Percentiles rank a stretch among this genome's conserved stretches.
Conservation (phyloP, 2,113 vertebrate species). For the Psittacus erithacus region DNA sequence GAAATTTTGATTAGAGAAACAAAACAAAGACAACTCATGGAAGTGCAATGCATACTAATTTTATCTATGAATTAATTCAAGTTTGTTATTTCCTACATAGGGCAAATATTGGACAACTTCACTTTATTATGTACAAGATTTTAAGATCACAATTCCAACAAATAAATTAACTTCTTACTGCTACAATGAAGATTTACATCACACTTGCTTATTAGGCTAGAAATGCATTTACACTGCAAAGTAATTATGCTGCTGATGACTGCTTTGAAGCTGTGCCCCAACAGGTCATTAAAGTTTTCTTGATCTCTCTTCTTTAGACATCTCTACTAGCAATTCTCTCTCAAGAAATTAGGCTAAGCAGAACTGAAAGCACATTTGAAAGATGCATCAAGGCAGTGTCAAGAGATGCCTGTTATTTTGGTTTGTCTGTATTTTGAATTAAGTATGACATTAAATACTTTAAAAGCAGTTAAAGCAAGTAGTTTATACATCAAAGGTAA, state of each 20-base stretch:
- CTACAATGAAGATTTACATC: not conserved
- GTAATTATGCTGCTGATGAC: not conserved
- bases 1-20: slow-evolving; percentile 66
- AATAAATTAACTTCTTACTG: not conserved
- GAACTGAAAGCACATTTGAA: slow-evolving; percentile 1
- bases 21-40: slow-evolving; percentile 48
- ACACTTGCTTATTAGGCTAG: not conserved
- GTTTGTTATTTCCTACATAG: slow-evolving; percentile 6
- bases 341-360: not conserved
- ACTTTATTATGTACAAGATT: not conserved
- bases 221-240: slow-evolving; percentile 26
- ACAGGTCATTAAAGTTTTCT: not conserved
- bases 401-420: not conserved
- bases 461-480: not conserved
- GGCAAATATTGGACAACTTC: not conserved
- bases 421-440: not conserved
- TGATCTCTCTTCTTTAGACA: not conserved
- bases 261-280: not conserved
- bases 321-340: not conserved
- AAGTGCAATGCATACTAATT: slow-evolving; percentile 70
- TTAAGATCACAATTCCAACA: not conserved
- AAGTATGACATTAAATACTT: not conserved
- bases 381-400: not conserved
- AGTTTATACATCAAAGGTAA: not conserved
- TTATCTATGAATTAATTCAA: slow-evolving; percentile 62